Percentiles rank a stretch among this genome's conserved stretches.
phyloP scores from a whole-genome alignment of 2,797 vertebrate genomes.

The Tangara arthus region DNA sequence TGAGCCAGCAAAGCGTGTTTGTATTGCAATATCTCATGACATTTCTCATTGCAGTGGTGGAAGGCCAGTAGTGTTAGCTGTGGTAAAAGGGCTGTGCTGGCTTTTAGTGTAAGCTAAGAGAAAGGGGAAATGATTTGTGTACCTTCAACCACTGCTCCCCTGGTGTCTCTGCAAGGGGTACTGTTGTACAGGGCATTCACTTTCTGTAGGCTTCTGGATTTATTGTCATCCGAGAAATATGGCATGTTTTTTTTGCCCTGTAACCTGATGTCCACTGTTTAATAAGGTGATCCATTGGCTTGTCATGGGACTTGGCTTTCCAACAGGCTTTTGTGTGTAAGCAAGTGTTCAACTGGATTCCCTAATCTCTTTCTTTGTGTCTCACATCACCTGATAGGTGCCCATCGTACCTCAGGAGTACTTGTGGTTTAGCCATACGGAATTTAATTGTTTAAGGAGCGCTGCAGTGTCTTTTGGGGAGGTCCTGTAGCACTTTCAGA shows the following conservation, averaged over 20 bases:
- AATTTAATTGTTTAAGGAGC: not conserved
- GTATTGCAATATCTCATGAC: slow-evolving; percentile 29
- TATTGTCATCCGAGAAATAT: not conserved
- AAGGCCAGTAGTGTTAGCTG: not conserved
- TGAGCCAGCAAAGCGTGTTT: slow-evolving; percentile 33
- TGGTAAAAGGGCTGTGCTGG: not conserved
- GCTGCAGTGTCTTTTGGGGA: not conserved
- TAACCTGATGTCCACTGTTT: not conserved
- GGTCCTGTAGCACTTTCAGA: not conserved
- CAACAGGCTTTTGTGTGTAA: not conserved
- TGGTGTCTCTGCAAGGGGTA: not conserved
- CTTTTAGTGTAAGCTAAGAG: not conserved
- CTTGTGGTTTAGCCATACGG: not conserved
- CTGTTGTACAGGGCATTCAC: not conserved
- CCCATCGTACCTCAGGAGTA: fast-evolving
- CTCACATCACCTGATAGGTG: not conserved
- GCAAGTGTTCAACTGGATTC: not conserved
- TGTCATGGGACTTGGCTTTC: not conserved
- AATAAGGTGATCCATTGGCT: not conserved
- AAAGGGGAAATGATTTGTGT: not conserved
- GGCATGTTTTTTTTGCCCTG: not conserved
- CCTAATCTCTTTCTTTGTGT: not conserved
- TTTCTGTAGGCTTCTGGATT: not conserved
- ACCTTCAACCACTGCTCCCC: not conserved
- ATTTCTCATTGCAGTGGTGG: slow-evolving; percentile 21